These are phyloP conservation scores for Pteruthius melanotis DNA, from an alignment of 2,113 vertebrate species.

Conservation along the genomic window DNA sequence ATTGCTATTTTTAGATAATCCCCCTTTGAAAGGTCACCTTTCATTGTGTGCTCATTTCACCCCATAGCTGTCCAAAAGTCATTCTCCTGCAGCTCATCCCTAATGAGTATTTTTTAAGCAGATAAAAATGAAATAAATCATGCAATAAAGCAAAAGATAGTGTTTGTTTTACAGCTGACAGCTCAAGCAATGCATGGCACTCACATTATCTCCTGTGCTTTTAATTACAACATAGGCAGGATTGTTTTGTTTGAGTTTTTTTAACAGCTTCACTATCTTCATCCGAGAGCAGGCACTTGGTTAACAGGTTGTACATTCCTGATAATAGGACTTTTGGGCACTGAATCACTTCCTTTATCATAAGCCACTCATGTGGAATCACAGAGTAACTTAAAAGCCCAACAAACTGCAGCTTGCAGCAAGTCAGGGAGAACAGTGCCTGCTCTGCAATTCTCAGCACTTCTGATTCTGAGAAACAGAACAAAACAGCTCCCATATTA, in stretches of 20 bases:
- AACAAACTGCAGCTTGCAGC: background rate
- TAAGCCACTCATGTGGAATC: background rate
- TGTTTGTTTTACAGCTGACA: background rate
- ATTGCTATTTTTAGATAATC: conserved; percentile 75
- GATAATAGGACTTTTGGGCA: background rate
- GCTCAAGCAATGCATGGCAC: background rate
- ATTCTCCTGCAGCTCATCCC: background rate
- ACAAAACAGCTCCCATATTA: background rate
- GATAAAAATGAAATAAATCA: conserved; percentile 41
- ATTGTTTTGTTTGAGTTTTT: background rate
- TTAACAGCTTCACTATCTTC: background rate
- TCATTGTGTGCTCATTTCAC: conserved; percentile 51
- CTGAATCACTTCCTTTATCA: background rate
- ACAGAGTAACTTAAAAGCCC: background rate
- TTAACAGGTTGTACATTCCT: conserved; percentile 12
- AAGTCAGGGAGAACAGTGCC: background rate
- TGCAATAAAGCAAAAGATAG: background rate
- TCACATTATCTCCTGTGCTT: background rate
- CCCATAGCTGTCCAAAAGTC: conserved; percentile 31
- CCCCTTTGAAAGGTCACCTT: conserved; percentile 67
- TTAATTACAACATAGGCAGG: background rate
- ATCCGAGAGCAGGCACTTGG: background rate
- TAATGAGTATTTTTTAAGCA: background rate
- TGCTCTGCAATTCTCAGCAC: background rate
- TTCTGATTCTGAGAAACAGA: background rate